phyloP scores from a whole-genome alignment of 2,888 invertebrate species.

The Phaedon cochleariae region DNA sequence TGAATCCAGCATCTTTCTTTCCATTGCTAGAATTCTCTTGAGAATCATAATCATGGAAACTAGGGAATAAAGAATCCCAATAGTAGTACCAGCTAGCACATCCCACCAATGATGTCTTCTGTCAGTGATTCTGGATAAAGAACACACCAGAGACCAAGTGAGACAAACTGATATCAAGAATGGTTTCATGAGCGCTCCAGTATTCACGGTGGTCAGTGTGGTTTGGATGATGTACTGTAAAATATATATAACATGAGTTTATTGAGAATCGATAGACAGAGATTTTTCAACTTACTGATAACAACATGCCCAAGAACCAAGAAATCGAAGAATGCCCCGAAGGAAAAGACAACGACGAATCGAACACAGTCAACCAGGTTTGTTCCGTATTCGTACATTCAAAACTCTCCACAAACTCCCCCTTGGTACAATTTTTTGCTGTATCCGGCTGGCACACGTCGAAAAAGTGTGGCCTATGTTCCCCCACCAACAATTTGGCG shows the following conservation, averaged over 20 bases:
- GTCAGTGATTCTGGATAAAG: constrained; percentile 75
- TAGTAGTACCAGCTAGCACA: constrained; percentile 69
- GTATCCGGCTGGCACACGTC: constrained; percentile 76
- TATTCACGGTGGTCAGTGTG: constrained; percentile 57
- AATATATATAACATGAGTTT: neutral
- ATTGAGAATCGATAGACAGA: neutral
- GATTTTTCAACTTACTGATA: constrained; percentile 63
- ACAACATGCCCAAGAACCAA: constrained; percentile 73
- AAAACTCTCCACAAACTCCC: constrained; percentile 70
- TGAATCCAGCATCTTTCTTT: neutral
- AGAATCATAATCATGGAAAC: neutral
- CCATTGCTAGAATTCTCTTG: neutral
- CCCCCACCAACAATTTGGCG: constrained; percentile 72
- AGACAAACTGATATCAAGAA: constrained; percentile 70
- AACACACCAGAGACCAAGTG: constrained; percentile 71
- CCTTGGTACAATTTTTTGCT: constrained; percentile 68
- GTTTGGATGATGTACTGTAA: constrained; percentile 73
- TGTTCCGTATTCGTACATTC: constrained; percentile 71
- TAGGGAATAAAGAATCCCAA: constrained; percentile 15
- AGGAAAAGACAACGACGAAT: constrained; percentile 76
- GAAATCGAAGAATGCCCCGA: constrained; percentile 80
- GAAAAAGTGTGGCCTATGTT: constrained; percentile 74
- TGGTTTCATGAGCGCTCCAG: constrained; percentile 68
- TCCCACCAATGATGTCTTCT: constrained; percentile 85
- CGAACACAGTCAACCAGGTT: constrained; percentile 68